A percentile compares a stretch with the other conserved stretches of the same genome.
phyloP scores from a whole-genome alignment of 1,140 invertebrate species.

The Drosophila bocqueti region DNA sequence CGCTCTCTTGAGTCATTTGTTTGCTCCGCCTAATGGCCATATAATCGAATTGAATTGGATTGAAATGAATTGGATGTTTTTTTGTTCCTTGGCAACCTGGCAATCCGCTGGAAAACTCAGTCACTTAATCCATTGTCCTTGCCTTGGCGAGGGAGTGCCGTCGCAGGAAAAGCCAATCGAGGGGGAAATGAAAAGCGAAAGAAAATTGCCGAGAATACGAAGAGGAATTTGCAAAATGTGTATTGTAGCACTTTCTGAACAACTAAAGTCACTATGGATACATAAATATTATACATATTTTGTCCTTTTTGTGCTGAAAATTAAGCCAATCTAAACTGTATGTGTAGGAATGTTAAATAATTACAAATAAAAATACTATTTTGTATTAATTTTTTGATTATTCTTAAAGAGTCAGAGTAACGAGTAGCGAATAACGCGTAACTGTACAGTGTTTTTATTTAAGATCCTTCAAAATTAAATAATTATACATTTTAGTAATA shows the following conservation, averaged over 20 bases:
- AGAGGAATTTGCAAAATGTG: constrained; percentile 7
- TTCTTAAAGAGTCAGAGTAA: too few species aligned
- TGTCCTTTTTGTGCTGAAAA: not conserved
- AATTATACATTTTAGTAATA: not conserved
- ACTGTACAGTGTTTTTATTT: not conserved
- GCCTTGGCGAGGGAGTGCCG: constrained; percentile 24
- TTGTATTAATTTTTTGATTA: too few species aligned
- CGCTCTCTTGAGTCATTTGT: constrained; percentile 51
- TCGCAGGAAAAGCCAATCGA: constrained; percentile 2
- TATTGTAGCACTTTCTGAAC: constrained; percentile 24
- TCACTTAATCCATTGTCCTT: constrained; percentile 22
- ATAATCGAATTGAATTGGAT: constrained; percentile 50
- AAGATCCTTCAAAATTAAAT: not conserved
- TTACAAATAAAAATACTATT: too few species aligned
- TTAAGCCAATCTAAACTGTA: not conserved
- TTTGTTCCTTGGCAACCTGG: constrained; percentile 33
- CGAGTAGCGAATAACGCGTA: too few species aligned
- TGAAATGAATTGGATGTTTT: constrained; percentile 46
- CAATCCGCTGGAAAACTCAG: constrained; percentile 29
- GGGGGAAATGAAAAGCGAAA: constrained; percentile 17
- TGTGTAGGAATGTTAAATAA: too few species aligned
- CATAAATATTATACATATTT: not conserved
- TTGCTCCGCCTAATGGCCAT: constrained; percentile 36
- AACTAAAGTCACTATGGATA: not conserved
- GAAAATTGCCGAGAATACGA: constrained; percentile 10